A percentile compares a stretch with the other conserved stretches of the same genome.
Evolutionary conservation across 2,888 invertebrate genomes (phyloP).

Genomic region (Sinelater perroti): DNA sequence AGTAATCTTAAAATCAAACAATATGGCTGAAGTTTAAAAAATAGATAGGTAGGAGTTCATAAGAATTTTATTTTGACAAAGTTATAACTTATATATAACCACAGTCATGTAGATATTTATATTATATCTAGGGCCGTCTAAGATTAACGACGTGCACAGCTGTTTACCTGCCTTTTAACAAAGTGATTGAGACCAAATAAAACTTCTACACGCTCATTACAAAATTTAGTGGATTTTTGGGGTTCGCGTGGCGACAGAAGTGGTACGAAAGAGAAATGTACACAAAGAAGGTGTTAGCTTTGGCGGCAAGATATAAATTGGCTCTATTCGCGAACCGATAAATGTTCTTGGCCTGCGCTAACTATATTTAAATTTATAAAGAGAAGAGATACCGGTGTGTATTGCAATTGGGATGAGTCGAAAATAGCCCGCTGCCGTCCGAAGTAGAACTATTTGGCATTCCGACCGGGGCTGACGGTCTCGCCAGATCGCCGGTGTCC

Average conservation of each 20-base stretch:
- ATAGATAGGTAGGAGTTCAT: not conserved
- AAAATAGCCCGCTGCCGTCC: slow-evolving; percentile 41
- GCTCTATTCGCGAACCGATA: too few relatives aligned
- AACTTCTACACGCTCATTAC: too few relatives aligned
- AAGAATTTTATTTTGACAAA: slow-evolving; percentile 31
- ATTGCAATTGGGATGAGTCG: slow-evolving; percentile 35
- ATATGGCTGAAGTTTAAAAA: slow-evolving; percentile 4
- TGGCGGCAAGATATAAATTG: too few relatives aligned
- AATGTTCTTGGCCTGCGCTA: too few relatives aligned
- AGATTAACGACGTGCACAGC: slow-evolving; percentile 27
- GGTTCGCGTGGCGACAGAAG: too few relatives aligned
- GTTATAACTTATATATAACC: slow-evolving; percentile 32
- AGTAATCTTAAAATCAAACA: too few relatives aligned
- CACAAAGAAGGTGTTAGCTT: too few relatives aligned
- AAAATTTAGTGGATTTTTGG: too few relatives aligned
- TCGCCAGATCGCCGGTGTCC: slow-evolving; percentile 35
- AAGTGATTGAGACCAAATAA: not conserved
- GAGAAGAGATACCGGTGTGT: slow-evolving; percentile 35
- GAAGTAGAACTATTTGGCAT: slow-evolving; percentile 44
- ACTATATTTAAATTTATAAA: slow-evolving; percentile 35
- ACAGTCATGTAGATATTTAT: slow-evolving; percentile 30
- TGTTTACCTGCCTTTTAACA: slow-evolving; percentile 2
- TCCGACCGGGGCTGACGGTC: slow-evolving; percentile 39
- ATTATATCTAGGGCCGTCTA: slow-evolving; percentile 17
- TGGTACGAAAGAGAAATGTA: too few relatives aligned